A percentile compares a stretch with the other conserved stretches of the same genome.
Evolutionary conservation across 2,113 vertebrate species (phyloP).

Genomic region (Nycticryphes semicollaris): DNA sequence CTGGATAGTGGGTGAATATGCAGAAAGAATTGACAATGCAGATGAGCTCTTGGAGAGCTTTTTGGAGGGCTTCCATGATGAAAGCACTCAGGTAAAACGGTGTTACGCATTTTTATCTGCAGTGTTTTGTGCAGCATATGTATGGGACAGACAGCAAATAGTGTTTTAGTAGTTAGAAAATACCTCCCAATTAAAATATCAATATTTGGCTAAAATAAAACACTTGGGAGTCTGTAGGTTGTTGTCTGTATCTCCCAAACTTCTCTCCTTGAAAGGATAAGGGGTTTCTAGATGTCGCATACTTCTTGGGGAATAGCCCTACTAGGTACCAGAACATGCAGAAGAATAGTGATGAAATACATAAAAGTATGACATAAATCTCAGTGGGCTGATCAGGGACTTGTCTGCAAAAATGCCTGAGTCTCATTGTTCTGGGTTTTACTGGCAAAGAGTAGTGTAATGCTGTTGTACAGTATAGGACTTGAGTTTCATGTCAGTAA

Average conservation of each 20-base stretch:
- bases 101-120: neutral
- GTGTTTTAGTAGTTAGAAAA: neutral
- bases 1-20: slow-evolving; percentile 99
- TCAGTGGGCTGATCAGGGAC: neutral
- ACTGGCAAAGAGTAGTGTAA: neutral
- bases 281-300: neutral
- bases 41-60: slow-evolving; percentile 97
- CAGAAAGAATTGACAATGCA: slow-evolving; percentile 96
- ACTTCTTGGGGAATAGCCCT: neutral
- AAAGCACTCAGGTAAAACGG: slow-evolving; percentile 91
- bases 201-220: neutral
- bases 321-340: neutral
- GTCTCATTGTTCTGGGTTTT: neutral
- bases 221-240: neutral
- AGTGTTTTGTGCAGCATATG: neutral
- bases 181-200: neutral
- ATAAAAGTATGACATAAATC: neutral
- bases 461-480: neutral
- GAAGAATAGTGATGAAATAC: neutral
- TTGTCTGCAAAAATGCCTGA: neutral
- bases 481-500: neutral
- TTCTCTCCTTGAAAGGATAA: neutral
- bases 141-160: neutral
- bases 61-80: slow-evolving; percentile 97
- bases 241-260: neutral